Evolutionary conservation across 2,888 invertebrate species (phyloP).

Genomic region (Tetramorium bicarinatum): DNA sequence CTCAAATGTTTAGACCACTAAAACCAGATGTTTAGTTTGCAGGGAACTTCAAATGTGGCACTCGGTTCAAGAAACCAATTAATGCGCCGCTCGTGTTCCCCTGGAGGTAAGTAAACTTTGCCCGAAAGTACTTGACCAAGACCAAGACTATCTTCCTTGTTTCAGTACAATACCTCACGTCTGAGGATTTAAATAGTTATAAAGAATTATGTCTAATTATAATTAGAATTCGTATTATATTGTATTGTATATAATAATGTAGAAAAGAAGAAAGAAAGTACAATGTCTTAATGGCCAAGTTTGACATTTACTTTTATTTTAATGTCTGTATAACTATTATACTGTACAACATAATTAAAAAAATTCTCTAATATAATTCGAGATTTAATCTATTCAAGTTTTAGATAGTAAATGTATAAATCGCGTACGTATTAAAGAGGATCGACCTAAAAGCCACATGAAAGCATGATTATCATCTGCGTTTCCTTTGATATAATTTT

Average conservation of each 20-base stretch:
- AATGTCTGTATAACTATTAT: neutral
- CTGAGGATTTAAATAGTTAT: conserved; percentile 8
- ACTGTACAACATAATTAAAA: neutral
- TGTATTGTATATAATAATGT: neutral
- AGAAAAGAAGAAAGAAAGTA: neutral
- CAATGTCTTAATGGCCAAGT: neutral
- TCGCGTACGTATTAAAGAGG: neutral
- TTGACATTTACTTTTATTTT: neutral
- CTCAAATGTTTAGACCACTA: conserved; percentile 62
- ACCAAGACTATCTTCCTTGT: conserved; percentile 28
- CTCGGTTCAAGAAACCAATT: conserved; percentile 65
- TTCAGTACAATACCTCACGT: conserved; percentile 18
- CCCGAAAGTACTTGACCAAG: conserved; percentile 49
- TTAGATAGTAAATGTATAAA: conserved; percentile 7
- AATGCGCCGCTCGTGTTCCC: conserved; percentile 51
- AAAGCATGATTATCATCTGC: conserved; percentile 22
- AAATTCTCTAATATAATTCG: neutral
- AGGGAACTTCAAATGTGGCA: conserved; percentile 39
- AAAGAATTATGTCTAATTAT: neutral
- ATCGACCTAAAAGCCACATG: neutral
- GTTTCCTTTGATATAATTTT: conserved; percentile 66
- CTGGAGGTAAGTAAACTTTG: conserved; percentile 48
- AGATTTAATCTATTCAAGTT: neutral
- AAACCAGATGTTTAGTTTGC: conserved; percentile 68
- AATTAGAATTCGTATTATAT: neutral